phyloP scores from a whole-genome alignment of 2,797 vertebrate species.

The Rhinella marina region DNA sequence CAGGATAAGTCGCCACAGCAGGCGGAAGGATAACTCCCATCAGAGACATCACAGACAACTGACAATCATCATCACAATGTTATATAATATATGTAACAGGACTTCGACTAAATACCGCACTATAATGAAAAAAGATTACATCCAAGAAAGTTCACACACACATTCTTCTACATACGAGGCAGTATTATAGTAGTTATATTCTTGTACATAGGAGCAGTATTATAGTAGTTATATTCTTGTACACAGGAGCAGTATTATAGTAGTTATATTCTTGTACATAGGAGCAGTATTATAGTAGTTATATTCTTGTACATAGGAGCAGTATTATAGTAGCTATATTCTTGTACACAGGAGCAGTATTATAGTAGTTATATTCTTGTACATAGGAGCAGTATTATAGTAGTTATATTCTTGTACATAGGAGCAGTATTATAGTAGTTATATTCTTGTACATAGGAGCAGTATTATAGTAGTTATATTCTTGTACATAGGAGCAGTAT shows the following conservation, averaged over 20 bases:
- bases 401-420: constrained; percentile 11
- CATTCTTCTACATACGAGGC: background rate
- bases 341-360: background rate
- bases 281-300: constrained; percentile 7
- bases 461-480: constrained; percentile 3
- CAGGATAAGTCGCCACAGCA: background rate
- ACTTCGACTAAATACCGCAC: background rate
- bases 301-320: constrained; percentile 7
- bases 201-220: constrained; percentile 6
- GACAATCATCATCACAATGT: background rate
- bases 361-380: constrained; percentile 18
- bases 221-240: constrained; percentile 11
- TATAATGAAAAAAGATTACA: background rate
- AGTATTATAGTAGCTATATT: constrained; percentile 9
- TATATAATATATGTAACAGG: background rate
- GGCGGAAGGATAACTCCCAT: background rate
- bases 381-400: constrained; percentile 2
- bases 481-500: constrained; percentile 2
- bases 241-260: background rate
- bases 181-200: constrained; percentile 7
- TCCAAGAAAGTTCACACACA: too few species aligned
- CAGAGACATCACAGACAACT: background rate
- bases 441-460: constrained; percentile 9
- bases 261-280: constrained; percentile 4
- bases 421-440: constrained; percentile 12